phyloP scores from a whole-genome alignment of 2,113 vertebrate genomes.

The Corythaeola cristata region DNA sequence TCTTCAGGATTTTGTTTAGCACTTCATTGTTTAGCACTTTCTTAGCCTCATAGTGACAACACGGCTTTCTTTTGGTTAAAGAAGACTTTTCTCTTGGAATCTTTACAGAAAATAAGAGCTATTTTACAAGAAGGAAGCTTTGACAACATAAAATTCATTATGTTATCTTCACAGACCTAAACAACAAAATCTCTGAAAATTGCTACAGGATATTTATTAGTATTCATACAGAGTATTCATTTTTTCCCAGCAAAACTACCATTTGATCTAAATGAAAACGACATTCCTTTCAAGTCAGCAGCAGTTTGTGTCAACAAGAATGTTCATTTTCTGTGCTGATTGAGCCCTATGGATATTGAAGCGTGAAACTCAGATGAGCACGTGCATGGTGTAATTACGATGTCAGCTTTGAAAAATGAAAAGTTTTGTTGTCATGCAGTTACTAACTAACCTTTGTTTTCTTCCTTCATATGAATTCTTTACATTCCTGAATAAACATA shows the following conservation, averaged over 20 bases:
- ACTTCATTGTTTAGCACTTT: neutral
- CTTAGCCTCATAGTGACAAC: neutral
- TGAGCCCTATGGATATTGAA: neutral
- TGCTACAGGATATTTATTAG: neutral
- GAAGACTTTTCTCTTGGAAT: neutral
- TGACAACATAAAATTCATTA: neutral
- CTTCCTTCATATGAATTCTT: neutral
- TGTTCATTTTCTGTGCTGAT: conserved; percentile 9
- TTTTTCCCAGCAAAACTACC: neutral
- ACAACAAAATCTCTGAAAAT: neutral
- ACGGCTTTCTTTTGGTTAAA: neutral
- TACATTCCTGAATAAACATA: conserved; percentile 2
- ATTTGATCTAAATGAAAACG: conserved; percentile 13
- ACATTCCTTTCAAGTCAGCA: neutral
- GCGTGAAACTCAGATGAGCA: neutral
- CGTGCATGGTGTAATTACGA: neutral
- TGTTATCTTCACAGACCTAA: neutral
- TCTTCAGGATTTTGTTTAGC: neutral
- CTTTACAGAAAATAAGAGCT: neutral
- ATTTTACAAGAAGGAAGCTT: neutral
- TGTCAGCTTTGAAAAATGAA: neutral
- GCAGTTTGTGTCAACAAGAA: conserved; percentile 1
- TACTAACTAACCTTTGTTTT: neutral
- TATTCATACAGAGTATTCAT: neutral
- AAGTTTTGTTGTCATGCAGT: neutral